A percentile compares a stretch with the other conserved stretches of the same genome.
phyloP scores from a whole-genome alignment of 2,797 vertebrate species.

The Hemitrygon akajei region DNA sequence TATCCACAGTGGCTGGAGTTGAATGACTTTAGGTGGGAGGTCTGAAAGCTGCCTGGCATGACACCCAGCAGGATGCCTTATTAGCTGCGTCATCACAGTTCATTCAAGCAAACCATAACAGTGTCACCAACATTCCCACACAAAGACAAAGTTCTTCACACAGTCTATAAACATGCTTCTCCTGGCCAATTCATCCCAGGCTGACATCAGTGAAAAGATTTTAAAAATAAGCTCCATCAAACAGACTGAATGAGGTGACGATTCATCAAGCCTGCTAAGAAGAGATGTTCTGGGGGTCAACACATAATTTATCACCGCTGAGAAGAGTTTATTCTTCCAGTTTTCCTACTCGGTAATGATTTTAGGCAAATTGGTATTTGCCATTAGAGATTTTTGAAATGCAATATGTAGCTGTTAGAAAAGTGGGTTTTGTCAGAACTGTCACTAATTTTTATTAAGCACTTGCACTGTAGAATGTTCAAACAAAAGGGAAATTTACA shows the following conservation, averaged over 20 bases:
- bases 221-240: slow-evolving; percentile 55
- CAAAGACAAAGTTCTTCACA: slow-evolving; percentile 85
- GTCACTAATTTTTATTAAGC: slow-evolving; percentile 35
- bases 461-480: slow-evolving; percentile 55
- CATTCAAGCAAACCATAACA: slow-evolving; percentile 80
- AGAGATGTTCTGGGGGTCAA: slow-evolving; percentile 67
- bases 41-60: slow-evolving; percentile 53
- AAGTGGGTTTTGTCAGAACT: slow-evolving; percentile 27
- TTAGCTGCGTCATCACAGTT: slow-evolving; percentile 77
- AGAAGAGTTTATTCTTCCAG: slow-evolving; percentile 42
- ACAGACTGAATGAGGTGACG: slow-evolving; percentile 49
- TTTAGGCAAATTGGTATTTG: slow-evolving; percentile 19
- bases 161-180: slow-evolving; percentile 86
- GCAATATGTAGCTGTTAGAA: slow-evolving; percentile 32
- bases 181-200: slow-evolving; percentile 69
- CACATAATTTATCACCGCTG: slow-evolving; percentile 65
- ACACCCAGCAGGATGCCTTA: slow-evolving; percentile 63
- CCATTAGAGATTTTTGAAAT: slow-evolving; percentile 33
- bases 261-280: slow-evolving; percentile 52
- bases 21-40: slow-evolving; percentile 80
- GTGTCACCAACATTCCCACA: slow-evolving; percentile 79
- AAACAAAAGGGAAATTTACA: slow-evolving; percentile 44
- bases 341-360: neutral
- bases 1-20: slow-evolving; percentile 79
- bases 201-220: slow-evolving; percentile 66